Conservation (phyloP, 1,140 invertebrate genomes). For the Hypsibius dujardini region DNA sequence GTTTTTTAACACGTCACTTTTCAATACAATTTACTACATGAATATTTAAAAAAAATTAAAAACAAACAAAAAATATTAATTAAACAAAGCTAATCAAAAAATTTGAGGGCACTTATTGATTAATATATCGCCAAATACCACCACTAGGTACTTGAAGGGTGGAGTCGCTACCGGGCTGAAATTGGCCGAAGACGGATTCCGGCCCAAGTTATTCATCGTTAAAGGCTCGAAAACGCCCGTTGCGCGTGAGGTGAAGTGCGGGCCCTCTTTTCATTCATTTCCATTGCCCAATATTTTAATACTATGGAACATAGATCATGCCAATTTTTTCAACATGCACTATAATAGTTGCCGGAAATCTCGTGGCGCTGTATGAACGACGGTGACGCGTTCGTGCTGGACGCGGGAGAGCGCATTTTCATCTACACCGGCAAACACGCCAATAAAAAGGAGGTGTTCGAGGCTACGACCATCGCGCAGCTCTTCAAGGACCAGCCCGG, state of each 20-base stretch:
- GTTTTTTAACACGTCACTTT: too few species aligned
- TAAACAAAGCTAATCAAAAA: too few species aligned
- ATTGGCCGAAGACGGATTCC: constrained; percentile 34
- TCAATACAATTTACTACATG: too few species aligned
- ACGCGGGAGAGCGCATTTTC: constrained; percentile 48
- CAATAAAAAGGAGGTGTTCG: constrained; percentile 32
- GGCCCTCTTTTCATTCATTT: too few species aligned
- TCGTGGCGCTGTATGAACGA: constrained; percentile 63
- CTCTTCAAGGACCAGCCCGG: constrained; percentile 14
- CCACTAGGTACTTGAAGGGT: constrained; percentile 41
- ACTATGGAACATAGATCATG: constrained; percentile 31
- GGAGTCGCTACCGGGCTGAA: constrained; percentile 41
- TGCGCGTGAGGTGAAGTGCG: constrained; percentile 46
- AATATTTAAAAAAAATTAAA: too few species aligned
- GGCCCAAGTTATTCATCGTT: constrained; percentile 47
- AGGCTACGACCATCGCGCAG: neutral
- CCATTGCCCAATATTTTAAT: too few species aligned
- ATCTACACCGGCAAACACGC: constrained; percentile 60
- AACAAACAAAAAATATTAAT: too few species aligned
- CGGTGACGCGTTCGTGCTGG: constrained; percentile 65
- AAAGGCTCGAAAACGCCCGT: constrained; percentile 49
- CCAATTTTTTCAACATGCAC: constrained; percentile 26
- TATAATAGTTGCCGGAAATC: too few species aligned
- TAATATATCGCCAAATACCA: too few species aligned
- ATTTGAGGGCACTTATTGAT: too few species aligned